Conservation (phyloP, 2,888 invertebrate species). For the Erebia aethiops region DNA sequence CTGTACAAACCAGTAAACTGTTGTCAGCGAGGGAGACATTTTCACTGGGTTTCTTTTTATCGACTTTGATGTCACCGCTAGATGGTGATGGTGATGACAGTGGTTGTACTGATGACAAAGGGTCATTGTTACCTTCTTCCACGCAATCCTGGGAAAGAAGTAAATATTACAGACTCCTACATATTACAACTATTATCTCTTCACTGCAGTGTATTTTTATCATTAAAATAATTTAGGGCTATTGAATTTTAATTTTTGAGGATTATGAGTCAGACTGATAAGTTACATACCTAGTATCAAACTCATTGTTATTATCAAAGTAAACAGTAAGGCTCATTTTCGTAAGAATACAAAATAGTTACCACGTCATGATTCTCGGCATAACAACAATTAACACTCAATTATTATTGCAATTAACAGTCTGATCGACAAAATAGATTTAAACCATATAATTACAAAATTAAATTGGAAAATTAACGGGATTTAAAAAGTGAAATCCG, state of each 20-base stretch:
- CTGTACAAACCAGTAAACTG: constrained; percentile 78
- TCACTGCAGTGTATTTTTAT: no score
- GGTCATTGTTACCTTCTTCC: constrained; percentile 71
- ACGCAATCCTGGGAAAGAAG: constrained; percentile 64
- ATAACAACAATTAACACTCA: neutral
- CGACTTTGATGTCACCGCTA: constrained; percentile 57
- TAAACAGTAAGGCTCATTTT: neutral
- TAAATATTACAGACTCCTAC: neutral
- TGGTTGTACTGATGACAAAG: constrained; percentile 62
- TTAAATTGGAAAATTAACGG: neutral
- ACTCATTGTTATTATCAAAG: neutral
- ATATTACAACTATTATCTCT: no score
- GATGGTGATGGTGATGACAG: constrained; percentile 54
- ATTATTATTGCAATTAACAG: neutral
- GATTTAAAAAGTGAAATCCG: neutral
- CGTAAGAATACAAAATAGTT: constrained; percentile 20
- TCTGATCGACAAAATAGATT: neutral
- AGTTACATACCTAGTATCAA: neutral
- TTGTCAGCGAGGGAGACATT: constrained; percentile 86
- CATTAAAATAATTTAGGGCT: no score
- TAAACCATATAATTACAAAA: neutral
- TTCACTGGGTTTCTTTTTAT: constrained; percentile 73
- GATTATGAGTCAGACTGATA: neutral
- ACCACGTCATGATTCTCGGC: constrained; percentile 30
- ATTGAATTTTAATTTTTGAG: no score